Conservation (phyloP, 1,140 invertebrate genomes). For the Hypsibius dujardini region DNA sequence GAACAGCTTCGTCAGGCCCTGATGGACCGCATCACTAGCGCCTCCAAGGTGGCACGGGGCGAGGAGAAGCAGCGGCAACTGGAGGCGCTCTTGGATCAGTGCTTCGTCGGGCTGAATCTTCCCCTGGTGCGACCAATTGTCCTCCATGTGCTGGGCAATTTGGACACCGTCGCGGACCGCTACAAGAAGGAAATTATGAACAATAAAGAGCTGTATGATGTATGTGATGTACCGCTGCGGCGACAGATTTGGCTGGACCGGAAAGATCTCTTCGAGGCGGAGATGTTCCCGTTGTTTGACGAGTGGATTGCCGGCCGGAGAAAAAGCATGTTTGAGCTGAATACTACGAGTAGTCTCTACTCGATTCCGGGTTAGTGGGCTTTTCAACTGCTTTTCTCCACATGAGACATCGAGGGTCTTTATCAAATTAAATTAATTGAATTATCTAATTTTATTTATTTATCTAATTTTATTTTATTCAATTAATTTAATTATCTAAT, state of each 20-base stretch:
- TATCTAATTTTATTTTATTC: no score
- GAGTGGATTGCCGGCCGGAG: background rate
- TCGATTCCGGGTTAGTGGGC: background rate
- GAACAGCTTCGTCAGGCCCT: background rate
- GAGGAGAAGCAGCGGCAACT: background rate
- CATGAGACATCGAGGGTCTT: no score
- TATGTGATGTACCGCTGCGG: background rate
- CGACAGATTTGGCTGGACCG: constrained; percentile 11
- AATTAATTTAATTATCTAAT: no score
- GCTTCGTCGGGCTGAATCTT: constrained; percentile 7
- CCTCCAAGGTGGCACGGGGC: background rate
- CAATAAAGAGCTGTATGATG: constrained; percentile 15
- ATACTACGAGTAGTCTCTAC: background rate
- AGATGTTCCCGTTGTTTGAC: background rate
- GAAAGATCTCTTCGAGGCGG: constrained; percentile 6
- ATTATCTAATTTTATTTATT: no score
- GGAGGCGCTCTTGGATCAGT: background rate
- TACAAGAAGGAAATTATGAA: constrained; percentile 16
- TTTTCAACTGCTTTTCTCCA: no score
- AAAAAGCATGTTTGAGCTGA: background rate
- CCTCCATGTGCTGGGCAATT: background rate
- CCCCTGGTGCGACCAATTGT: constrained; percentile 3
- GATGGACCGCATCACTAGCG: background rate
- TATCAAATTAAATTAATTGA: no score
- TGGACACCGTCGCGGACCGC: background rate